These are phyloP conservation scores for Eustalomyia histrio DNA, from an alignment of 2,888 invertebrate genomes.

Conservation along the genomic window DNA sequence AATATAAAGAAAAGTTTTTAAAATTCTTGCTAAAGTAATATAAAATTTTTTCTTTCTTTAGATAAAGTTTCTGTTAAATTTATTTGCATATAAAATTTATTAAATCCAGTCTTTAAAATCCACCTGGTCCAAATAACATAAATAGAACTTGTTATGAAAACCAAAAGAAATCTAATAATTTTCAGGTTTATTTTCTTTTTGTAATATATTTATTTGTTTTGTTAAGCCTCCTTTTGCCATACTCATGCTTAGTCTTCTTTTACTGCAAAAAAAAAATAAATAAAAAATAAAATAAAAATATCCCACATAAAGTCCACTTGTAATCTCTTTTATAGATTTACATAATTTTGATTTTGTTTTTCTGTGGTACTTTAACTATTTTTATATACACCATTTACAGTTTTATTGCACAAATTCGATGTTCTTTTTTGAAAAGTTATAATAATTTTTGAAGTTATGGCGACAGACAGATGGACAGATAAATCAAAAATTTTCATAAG, in stretches of 20 bases:
- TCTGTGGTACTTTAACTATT: not conserved
- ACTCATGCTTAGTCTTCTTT: not conserved
- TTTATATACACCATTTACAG: not conserved
- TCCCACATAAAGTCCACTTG: not conserved
- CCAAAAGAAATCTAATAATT: not conserved
- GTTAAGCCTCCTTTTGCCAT: not conserved
- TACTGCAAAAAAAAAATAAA: not conserved
- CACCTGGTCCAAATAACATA: conserved; percentile 19
- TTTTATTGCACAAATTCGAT: too few species aligned
- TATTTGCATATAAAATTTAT: not conserved
- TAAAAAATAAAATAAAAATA: too few species aligned
- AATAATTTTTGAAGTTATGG: too few species aligned
- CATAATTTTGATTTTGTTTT: conserved; percentile 26
- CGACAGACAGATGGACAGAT: too few species aligned
- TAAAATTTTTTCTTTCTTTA: too few species aligned
- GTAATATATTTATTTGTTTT: too few species aligned
- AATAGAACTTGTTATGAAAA: conserved; percentile 1
- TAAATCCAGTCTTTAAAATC: conserved; percentile 10
- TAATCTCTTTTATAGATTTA: conserved; percentile 19
- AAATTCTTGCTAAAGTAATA: too few species aligned
- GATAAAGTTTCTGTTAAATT: not conserved
- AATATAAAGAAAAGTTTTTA: too few species aligned
- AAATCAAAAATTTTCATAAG: too few species aligned
- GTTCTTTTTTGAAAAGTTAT: too few species aligned
- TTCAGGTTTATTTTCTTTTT: too few species aligned